These are phyloP conservation scores for Metopolophium dirhodum DNA, from an alignment of 1,140 invertebrate species.

Conservation along the genomic window DNA sequence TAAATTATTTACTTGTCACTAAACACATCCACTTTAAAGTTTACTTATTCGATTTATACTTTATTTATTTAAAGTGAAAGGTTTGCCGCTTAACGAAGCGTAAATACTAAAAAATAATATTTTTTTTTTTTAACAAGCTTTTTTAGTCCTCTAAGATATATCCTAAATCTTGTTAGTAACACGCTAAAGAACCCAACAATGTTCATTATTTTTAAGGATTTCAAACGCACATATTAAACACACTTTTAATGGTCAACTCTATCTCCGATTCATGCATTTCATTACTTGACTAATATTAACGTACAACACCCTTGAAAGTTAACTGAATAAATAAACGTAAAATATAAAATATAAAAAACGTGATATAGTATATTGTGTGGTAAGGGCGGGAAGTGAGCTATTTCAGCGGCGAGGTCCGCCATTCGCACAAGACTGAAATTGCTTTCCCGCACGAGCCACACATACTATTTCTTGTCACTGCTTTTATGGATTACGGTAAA, in stretches of 20 bases:
- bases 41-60: constrained; percentile 17
- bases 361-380: too few relatives aligned
- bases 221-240: not conserved
- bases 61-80: constrained; percentile 5
- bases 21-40: constrained; percentile 16
- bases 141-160: not conserved
- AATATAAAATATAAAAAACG: too few relatives aligned
- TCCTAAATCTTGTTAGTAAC: constrained; percentile 6
- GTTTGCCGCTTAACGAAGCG: not conserved
- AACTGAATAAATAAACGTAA: not conserved
- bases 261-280: not conserved
- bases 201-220: constrained; percentile 2
- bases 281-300: not conserved
- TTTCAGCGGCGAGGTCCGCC: too few relatives aligned
- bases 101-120: constrained; percentile 31
- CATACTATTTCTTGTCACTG: too few relatives aligned
- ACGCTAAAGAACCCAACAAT: not conserved
- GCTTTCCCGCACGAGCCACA: too few relatives aligned
- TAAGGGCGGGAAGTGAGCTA: too few relatives aligned
- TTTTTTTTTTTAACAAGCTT: not conserved
- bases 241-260: not conserved
- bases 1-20: constrained; percentile 14
- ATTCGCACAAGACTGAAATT: too few relatives aligned
- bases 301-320: not conserved
- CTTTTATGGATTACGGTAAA: too few relatives aligned